Evolutionary conservation across 2,113 vertebrate genomes (phyloP).

Genomic region (Lichenostomus cassidix): DNA sequence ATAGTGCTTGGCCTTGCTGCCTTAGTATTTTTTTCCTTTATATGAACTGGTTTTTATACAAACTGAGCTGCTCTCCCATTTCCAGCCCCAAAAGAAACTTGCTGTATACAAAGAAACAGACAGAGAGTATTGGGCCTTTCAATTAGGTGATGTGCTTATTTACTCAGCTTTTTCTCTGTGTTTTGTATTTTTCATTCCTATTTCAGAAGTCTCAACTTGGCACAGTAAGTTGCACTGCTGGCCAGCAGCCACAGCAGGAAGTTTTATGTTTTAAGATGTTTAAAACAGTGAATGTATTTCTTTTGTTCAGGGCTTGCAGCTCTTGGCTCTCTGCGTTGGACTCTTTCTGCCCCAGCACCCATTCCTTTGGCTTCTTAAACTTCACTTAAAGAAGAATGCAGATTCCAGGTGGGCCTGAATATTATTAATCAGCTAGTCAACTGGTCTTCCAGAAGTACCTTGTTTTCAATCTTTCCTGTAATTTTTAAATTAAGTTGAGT

Average conservation of each 20-base stretch:
- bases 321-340: conserved; percentile 91
- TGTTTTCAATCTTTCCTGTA: background rate
- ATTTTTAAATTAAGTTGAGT: background rate
- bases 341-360: conserved; percentile 94
- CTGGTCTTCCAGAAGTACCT: background rate
- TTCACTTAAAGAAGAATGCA: conserved; percentile 89
- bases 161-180: background rate
- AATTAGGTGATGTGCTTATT: background rate
- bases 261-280: conserved; percentile 4
- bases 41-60: background rate
- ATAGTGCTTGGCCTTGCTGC: background rate
- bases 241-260: background rate
- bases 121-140: background rate
- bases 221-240: background rate
- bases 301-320: conserved; percentile 90
- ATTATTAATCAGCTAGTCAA: background rate
- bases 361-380: conserved; percentile 93
- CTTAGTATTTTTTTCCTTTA: background rate
- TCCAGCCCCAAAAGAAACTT: background rate
- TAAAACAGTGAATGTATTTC: conserved; percentile 30
- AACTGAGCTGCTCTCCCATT: background rate
- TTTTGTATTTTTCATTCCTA: background rate
- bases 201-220: background rate
- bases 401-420: conserved; percentile 84
- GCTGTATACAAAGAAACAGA: background rate